Evolutionary conservation across 1,140 invertebrate genomes (phyloP), one percentile per base, ranked within the genome.

Genomic region (Papilio polytes): DNA sequence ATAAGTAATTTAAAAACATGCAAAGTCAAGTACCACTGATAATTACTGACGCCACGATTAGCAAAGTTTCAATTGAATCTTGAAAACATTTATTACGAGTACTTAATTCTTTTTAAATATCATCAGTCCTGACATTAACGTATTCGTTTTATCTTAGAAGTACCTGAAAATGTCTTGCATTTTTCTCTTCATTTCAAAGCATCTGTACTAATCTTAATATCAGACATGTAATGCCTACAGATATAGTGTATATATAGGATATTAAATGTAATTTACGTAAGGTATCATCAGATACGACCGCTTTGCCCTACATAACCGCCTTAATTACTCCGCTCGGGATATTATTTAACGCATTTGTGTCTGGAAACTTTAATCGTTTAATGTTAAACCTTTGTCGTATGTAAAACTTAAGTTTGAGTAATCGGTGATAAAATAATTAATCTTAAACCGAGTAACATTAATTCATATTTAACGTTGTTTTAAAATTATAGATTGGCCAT

Each of bases 271-370:
- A 70, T 70, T 36, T 70, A 70, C 15, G 26, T 70, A 70, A 31
- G 26, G 63, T 31, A 70, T 70, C 56, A 22, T 59, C 63, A 70
- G 26, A 70, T 70, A 70, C 63, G 63, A 70, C 63, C 63, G 63
- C 63, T 70, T 70, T 18, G 63, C 63, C 63, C 63, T 70, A 70
- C 63, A 70, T 70, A 31, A 70, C 63, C 59, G 59, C 20, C 63
- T 70, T 70, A 70, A 70, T 70, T 70, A 70, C 63, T 36, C 22
- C 12, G 63, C 63, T 63, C 59, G 63, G 26, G 13, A 70, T 70
- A 70, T 66, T 66, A 36, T 31, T 70, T 15, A 70, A 70, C 13
- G 63, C 63, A 70, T 36, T 70, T 70, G 63, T 31, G 63, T 70
- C 63, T 70, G 63, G 63, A 70, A 70, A 70, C 26, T 70, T 70